Conservation (phyloP, 2,797 vertebrate genomes). For the Pogoniulus pusillus region DNA sequence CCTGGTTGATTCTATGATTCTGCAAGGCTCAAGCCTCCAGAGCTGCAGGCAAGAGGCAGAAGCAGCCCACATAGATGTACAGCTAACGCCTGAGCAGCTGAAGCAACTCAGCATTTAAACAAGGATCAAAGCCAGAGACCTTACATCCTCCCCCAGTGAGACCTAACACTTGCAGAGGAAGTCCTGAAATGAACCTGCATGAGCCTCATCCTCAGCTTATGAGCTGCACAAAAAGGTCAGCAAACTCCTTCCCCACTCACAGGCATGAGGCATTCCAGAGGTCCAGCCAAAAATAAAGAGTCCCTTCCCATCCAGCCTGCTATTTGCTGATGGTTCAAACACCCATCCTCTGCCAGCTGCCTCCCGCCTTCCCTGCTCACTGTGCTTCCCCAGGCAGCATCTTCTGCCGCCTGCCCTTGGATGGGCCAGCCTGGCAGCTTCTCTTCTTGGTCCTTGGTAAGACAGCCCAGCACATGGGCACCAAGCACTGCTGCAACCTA, state of each 20-base stretch:
- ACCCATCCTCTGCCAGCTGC: neutral
- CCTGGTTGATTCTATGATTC: no score
- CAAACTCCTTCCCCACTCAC: neutral
- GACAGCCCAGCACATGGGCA: rapidly evolving
- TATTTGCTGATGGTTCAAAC: neutral
- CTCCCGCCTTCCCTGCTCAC: neutral
- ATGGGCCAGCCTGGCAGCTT: neutral
- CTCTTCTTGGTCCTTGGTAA: neutral
- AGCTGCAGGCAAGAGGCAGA: neutral
- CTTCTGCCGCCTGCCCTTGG: neutral
- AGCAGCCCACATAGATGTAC: neutral
- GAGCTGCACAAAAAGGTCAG: neutral
- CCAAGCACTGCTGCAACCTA: neutral
- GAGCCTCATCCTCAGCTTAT: neutral
- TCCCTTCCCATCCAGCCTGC: neutral
- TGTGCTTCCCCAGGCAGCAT: neutral
- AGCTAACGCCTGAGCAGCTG: conserved; percentile 20
- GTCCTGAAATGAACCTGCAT: neutral
- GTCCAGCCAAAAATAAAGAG: conserved; percentile 27
- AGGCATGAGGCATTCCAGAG: neutral
- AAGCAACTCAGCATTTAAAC: conserved; percentile 16
- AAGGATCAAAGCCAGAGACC: conserved; percentile 2
- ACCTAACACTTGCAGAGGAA: conserved; percentile 23
- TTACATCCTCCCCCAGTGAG: conserved; percentile 8
- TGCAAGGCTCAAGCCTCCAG: neutral